Evolutionary conservation across 1,140 invertebrate species (phyloP), one percentile per base, ranked within the genome.

Genomic region (Drosophila carrolli): DNA sequence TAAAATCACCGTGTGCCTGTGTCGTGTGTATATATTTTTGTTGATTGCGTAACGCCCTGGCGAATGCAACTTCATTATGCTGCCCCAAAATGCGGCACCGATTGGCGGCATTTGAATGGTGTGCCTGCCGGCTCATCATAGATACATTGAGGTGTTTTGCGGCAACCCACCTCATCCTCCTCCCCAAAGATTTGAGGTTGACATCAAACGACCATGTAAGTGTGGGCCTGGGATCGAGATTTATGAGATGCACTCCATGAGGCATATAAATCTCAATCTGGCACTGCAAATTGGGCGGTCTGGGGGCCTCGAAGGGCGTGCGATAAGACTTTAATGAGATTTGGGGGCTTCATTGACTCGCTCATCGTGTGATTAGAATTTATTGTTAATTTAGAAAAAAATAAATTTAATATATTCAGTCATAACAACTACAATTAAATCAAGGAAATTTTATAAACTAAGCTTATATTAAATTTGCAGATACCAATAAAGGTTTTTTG

Each of bases 1-100:
- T 86, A 83, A 79, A 83, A 79, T 84, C 66, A 48, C 66, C 67
- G 67, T 71, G 66, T 59, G 37, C 29, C 66, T 44, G 47, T 61
- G 29, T 63, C 50, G 50, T 55, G 38, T 38, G 38, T 63, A 35
- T 55, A 63, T 86, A 72, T 83, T 72, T 79, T 66, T 89, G 80
- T 77, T 88, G 83, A 85, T 86, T 85, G 77, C 82, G 57, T 61
- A 72, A 81, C 65, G 55, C 73, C 72, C 65, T 78, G 82, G 58
- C 38, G 63, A 61, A 68, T 73, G 56, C 79, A 76, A 67, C 75
- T 62, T 83, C 70, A 86, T 89, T 88, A 79, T 67, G 63, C 57
- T 57, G 55, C 54, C 29, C 37, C 37, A 8, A 53, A 73, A 53
- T 43, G 56, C 37, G 16, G 19, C 66, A 51, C 50, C 58, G 54